phyloP scores from a whole-genome alignment of 2,888 invertebrate species.

The Dynastes hyllus region DNA sequence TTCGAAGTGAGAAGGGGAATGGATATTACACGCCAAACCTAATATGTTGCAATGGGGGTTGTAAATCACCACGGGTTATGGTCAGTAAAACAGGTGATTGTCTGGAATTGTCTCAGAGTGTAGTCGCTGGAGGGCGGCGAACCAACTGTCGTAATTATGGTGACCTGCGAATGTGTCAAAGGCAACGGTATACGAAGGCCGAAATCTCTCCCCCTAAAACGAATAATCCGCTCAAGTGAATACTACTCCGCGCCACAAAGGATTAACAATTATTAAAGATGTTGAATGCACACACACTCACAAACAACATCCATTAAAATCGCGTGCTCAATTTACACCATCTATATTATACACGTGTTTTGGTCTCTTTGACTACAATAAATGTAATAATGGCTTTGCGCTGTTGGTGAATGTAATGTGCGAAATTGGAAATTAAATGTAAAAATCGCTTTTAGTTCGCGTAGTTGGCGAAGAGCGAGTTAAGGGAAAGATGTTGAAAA shows the following conservation, averaged over 20 bases:
- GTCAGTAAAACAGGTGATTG: conserved; percentile 67
- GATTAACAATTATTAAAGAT: conserved; percentile 52
- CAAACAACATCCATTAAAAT: conserved; percentile 47
- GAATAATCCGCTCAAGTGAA: conserved; percentile 53
- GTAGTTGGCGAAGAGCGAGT: not conserved
- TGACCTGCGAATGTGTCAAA: conserved; percentile 62
- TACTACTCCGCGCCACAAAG: conserved; percentile 51
- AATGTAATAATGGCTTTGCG: conserved; percentile 31
- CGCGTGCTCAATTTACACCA: conserved; percentile 49
- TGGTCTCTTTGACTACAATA: conserved; percentile 46
- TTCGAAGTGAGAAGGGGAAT: conserved; percentile 45
- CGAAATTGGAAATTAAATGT: conserved; percentile 22
- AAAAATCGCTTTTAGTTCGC: conserved; percentile 8
- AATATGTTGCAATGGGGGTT: conserved; percentile 51
- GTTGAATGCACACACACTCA: conserved; percentile 49
- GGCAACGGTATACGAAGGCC: conserved; percentile 52
- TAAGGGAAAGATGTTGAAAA: not conserved
- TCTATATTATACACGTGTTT: conserved; percentile 46
- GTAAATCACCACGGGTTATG: conserved; percentile 63
- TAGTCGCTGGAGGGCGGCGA: conserved; percentile 58
- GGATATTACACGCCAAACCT: conserved; percentile 42
- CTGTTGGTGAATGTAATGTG: not conserved
- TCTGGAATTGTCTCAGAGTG: conserved; percentile 63
- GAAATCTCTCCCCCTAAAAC: conserved; percentile 51
- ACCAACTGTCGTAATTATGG: conserved; percentile 62